Evolutionary conservation across 2,888 invertebrate species (phyloP), one percentile per base, ranked within the genome.

Genomic region (Branchellion lobata): DNA sequence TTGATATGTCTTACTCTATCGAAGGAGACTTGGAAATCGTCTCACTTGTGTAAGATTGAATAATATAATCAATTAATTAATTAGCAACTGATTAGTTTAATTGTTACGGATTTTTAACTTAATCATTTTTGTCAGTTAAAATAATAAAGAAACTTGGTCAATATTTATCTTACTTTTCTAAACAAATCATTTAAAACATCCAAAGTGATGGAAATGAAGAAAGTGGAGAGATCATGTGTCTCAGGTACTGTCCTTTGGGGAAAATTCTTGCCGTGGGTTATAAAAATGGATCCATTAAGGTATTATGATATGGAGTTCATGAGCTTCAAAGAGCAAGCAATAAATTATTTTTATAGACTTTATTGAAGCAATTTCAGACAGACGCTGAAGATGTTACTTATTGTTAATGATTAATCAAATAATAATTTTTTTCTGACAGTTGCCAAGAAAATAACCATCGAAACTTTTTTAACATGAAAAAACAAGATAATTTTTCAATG

Each of bases 221-320:
- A 8, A 24, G 11, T 57, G 61, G 61, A 57, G 21, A 57, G 21
- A n/a, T 57, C 5, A 57, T 57, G 61, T 57, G 61, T 57, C 61
- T 57, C 11, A 57, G 61, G 24, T 57, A 57, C 61, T 57, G n/a
- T 24, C 24, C 61, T 24, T 14, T 24, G 24, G 61, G 61, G 5
- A 18, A 24, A n/a, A 14, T 57, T 57, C 24, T 57, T 3, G 61
- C 61, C 21, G 61, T 57, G 21, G 61, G 61, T 18, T 57, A 14
- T n/a, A 57, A 57, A 57, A n/a, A 57, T 57, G 61, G 61, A 18
- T 57, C 61, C 3, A 57, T 57, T 24, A 57, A 57, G n/a, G 61
- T 57, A n/a, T 47, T 47, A 14, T 47, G 47, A 14, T 47, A 47
- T 14, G 21, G 21, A 24, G 61, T 57, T 57, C 3, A 57, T 57